These are phyloP conservation scores for Drosophila novamexicana DNA, from an alignment of 1,140 invertebrate species.

Conservation along the genomic window DNA sequence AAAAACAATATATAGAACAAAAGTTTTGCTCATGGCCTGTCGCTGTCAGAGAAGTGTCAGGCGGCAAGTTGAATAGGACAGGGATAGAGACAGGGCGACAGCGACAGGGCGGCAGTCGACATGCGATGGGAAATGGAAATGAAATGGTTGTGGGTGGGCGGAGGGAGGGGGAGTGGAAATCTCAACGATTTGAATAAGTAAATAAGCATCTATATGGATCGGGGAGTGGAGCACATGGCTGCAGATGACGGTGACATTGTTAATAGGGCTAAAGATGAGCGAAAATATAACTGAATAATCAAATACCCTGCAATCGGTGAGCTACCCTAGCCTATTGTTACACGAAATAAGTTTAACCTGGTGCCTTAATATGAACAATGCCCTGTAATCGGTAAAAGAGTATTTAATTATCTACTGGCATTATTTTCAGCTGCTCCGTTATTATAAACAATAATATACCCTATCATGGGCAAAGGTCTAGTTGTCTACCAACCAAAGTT, in stretches of 20 bases:
- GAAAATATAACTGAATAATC: background rate
- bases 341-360: background rate
- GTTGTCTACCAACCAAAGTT: too few species aligned
- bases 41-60: slow-evolving; percentile 83
- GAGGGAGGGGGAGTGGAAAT: slow-evolving; percentile 24
- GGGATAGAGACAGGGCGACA: slow-evolving; percentile 28
- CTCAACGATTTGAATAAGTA: slow-evolving; percentile 80
- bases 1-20: slow-evolving; percentile 70
- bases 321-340: too few species aligned
- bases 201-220: slow-evolving; percentile 65
- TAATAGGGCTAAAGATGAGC: slow-evolving; percentile 67
- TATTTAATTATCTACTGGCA: too few species aligned
- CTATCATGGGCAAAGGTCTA: too few species aligned
- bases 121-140: slow-evolving; percentile 47
- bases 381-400: too few species aligned
- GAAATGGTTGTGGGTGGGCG: slow-evolving; percentile 21
- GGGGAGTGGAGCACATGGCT: slow-evolving; percentile 56
- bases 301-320: slow-evolving; percentile 15
- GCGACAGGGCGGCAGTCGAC: slow-evolving; percentile 36
- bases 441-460: too few species aligned
- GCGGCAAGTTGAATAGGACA: slow-evolving; percentile 79
- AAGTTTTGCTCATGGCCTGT: slow-evolving; percentile 77
- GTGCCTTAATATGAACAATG: background rate
- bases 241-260: slow-evolving; percentile 74
- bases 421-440: too few species aligned